Base-by-base conservation (phyloP, 2,113 vertebrate genomes). In the Pygoscelis antarcticus region DNA sequence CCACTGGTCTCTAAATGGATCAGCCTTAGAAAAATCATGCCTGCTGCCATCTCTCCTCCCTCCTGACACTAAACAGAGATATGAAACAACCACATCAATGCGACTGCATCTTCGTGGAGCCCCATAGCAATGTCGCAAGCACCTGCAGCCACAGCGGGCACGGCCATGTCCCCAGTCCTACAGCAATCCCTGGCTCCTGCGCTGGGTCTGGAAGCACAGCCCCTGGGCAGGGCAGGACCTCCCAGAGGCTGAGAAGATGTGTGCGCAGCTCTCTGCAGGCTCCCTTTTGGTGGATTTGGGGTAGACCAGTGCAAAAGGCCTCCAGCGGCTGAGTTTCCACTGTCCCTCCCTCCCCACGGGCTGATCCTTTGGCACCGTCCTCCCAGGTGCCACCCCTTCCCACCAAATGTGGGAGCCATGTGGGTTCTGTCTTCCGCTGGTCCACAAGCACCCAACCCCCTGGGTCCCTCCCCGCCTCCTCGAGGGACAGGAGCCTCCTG, bases 341-440 rank as follows among this genome's bases (percentile, higher is more conserved):
- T 3, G 2, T 55, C 36, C 15, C 11, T 66, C 42, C 38, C 25
- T 91, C 34, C 40, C 9, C 44, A 9, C 23, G 29, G 49, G 12
- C 69, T 64, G 49, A 9, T 51, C 34, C 57, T 16, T 30, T 60
- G 26, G n/a, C 64, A 52, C 13, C 9, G 1, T 30, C 19, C 34
- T 61, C 51, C 34, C 52, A 20, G 7, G 42, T 47, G 5, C 13
- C 29, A 13, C 12, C 27, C 18, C 36, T 19, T 8, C 42, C 40
- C 23, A 23, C 1, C 1, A 30, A 47, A 30, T 7, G 8, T 20
- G 25, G 46, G 29, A 10, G 8, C 34, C 0, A 1, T 2, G 4
- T 10, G 21, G 7, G 22, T 66, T 27, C 36, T 27, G 26, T 70
- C 70, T 34, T 44, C 14, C 7, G 1, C 44, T 49, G 46, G 21